Percentiles rank a stretch among this genome's conserved stretches.
phyloP scores from a whole-genome alignment of 2,797 vertebrate species.

The Podarcis lilfordi region DNA sequence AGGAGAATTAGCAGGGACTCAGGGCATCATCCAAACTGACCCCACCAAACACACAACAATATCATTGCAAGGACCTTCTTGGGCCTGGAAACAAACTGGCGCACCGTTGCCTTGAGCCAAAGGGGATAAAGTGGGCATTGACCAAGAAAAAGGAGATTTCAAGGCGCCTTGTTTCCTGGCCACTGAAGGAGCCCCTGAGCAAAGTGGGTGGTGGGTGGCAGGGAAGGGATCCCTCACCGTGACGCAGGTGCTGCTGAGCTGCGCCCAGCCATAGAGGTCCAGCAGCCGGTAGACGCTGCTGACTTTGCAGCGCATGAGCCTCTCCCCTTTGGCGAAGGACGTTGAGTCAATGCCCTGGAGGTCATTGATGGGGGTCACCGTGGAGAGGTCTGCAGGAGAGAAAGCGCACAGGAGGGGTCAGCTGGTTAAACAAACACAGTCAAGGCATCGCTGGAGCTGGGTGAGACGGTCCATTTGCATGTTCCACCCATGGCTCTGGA shows the following conservation, averaged over 20 bases:
- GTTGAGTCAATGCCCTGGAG: conserved; percentile 86
- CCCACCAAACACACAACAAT: too few relatives aligned
- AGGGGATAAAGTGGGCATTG: too few relatives aligned
- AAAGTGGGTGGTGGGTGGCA: background rate
- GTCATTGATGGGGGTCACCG: conserved; percentile 93
- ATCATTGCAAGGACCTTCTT: too few relatives aligned
- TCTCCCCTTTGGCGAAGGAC: conserved; percentile 91
- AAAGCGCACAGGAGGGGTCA: background rate
- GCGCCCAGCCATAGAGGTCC: conserved; percentile 93
- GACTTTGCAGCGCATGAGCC: conserved; percentile 94
- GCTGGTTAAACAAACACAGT: background rate
- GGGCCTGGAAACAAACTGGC: too few relatives aligned
- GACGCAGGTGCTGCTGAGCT: conserved; percentile 86
- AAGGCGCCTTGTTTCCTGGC: background rate
- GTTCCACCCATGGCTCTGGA: background rate
- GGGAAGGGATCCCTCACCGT: conserved; percentile 80
- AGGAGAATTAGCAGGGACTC: too few relatives aligned
- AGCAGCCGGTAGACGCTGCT: conserved; percentile 91
- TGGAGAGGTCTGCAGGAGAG: conserved; percentile 81
- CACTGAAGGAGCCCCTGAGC: background rate
- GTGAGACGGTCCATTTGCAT: accelerated
- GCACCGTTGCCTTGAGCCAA: background rate
- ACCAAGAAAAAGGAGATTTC: background rate
- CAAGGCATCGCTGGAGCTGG: background rate
- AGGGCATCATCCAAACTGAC: too few relatives aligned